Conservation (phyloP, 2,797 vertebrate genomes). For the Caiman crocodilus region DNA sequence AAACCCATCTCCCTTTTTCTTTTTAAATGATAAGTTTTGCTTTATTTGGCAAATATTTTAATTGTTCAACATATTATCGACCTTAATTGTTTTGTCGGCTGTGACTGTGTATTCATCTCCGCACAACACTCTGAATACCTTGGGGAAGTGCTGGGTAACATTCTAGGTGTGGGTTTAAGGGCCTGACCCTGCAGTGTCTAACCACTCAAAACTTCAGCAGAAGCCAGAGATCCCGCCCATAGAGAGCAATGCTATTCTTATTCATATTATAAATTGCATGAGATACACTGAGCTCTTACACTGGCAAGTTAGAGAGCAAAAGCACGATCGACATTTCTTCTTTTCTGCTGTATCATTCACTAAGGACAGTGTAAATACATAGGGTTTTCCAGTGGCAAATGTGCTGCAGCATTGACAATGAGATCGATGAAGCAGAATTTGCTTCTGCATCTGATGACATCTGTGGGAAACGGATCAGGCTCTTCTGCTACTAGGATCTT, state of each 20-base stretch:
- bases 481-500: not conserved
- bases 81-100: not conserved
- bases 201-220: not conserved
- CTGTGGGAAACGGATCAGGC: not conserved
- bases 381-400: not conserved
- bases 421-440: not conserved
- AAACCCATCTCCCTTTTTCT: not conserved
- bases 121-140: not conserved
- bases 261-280: accelerated
- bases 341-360: not conserved
- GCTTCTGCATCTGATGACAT: not conserved
- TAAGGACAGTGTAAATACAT: not conserved
- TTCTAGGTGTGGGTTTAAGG: not conserved
- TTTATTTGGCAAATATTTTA: not conserved
- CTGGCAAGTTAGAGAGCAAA: not conserved
- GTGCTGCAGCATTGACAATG: not conserved
- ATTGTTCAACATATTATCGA: not conserved
- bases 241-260: not conserved
- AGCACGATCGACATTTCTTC: not conserved
- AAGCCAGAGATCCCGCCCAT: not conserved
- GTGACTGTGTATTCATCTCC: not conserved
- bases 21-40: not conserved
- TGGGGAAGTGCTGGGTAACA: not conserved
- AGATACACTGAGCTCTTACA: not conserved
- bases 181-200: not conserved